A percentile compares a stretch with the other conserved stretches of the same genome.
Evolutionary conservation across 37 sponge, comb jelly and placozoan genomes (phyloP).

Genomic region (Axinella damicornis): DNA sequence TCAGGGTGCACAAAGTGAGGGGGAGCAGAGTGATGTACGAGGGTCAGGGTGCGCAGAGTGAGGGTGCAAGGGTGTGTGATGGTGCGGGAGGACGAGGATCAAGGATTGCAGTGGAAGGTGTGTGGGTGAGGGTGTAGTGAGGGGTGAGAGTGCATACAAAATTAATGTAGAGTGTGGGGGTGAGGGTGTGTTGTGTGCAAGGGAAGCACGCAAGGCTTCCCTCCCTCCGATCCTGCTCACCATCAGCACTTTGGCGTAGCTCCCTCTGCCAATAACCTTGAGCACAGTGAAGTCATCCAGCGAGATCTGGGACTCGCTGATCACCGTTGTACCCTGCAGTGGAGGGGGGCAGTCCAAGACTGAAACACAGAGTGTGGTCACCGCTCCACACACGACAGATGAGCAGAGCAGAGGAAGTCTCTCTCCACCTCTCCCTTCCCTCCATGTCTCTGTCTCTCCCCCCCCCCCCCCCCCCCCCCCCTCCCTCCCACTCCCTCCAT

Average conservation of each 20-base stretch:
- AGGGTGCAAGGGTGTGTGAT: neutral
- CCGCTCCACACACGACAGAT: too few relatives aligned
- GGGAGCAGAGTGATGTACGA: too few relatives aligned
- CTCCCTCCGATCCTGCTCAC: slow-evolving; percentile 6
- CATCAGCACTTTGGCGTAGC: slow-evolving; percentile 97
- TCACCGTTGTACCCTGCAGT: slow-evolving; percentile 43
- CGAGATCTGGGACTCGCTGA: slow-evolving; percentile 80
- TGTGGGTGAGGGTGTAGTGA: neutral
- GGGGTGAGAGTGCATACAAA: neutral
- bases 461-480: too few relatives aligned
- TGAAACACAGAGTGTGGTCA: too few relatives aligned
- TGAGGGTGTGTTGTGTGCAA: neutral
- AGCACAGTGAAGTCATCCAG: slow-evolving; percentile 92
- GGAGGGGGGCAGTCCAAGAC: neutral
- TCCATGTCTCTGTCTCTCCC: neutral
- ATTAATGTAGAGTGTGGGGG: neutral
- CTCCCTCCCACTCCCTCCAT: neutral
- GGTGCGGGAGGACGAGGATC: too few relatives aligned
- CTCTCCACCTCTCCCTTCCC: slow-evolving; percentile 7
- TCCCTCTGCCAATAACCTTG: slow-evolving; percentile 97
- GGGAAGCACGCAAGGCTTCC: neutral
- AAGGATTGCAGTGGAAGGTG: too few relatives aligned
- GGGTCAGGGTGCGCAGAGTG: too few relatives aligned
- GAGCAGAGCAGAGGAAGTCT: too few relatives aligned
- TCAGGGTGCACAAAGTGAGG: too few relatives aligned